phyloP scores from a whole-genome alignment of 2,888 invertebrate species.

The Boloria selene region DNA sequence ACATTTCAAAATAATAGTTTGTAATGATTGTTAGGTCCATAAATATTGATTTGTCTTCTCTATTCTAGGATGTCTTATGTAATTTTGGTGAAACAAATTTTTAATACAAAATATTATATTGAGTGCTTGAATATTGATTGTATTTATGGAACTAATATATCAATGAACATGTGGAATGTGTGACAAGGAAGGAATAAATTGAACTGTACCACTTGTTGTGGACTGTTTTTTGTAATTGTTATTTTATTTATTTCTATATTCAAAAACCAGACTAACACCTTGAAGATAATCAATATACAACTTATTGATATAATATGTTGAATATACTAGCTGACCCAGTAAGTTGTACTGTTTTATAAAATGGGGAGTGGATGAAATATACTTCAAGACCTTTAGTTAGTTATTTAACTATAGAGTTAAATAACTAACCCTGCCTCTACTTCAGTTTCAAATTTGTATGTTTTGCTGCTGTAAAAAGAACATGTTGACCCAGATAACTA shows the following conservation, averaged over 20 bases:
- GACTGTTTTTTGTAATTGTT: constrained; percentile 61
- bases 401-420: no score
- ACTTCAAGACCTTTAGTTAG: no score
- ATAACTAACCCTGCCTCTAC: no score
- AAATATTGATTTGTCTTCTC: constrained; percentile 25
- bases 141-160: constrained; percentile 57
- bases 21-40: constrained; percentile 35
- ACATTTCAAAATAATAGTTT: constrained; percentile 34
- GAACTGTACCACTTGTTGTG: constrained; percentile 67
- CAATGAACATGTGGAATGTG: constrained; percentile 48
- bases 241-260: constrained; percentile 21
- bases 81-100: constrained; percentile 30
- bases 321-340: no score
- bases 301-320: no score
- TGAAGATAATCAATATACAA: no score
- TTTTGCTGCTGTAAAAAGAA: no score
- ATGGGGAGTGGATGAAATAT: no score
- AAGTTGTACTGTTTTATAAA: no score
- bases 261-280: no score
- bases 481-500: no score
- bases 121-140: constrained; percentile 44
- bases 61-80: constrained; percentile 19
- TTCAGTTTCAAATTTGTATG: no score
- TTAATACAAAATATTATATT: constrained; percentile 17
- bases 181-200: constrained; percentile 71